Evolutionary conservation across 2,797 vertebrate species (phyloP), one percentile per base, ranked within the genome.

Genomic region (Sciaenops ocellatus): DNA sequence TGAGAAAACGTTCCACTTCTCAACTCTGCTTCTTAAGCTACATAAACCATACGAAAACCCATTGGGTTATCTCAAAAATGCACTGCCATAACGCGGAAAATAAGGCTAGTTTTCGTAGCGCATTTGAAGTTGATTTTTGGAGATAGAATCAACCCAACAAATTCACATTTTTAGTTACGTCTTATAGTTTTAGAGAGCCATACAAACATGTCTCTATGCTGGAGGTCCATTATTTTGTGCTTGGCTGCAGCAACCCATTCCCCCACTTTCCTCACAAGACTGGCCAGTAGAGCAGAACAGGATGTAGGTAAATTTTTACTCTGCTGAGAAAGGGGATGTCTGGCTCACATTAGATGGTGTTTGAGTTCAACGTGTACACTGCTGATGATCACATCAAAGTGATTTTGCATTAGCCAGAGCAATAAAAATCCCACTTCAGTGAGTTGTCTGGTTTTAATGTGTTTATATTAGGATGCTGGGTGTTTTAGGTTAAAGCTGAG

Each of bases 341-440:
- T 91, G 87, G 79, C 76, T 84, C 81, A 81, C 69, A 86, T 90
- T 86, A 87, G 69, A 74, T 4, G 65, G 65, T 69, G 76, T 83
- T 78, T 83, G 73, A 79, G 71, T 79, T 85, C 55, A 78, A 30
- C 16, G 3, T 56, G 60, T 50, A 52, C 26, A 50, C 54, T 54
- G 69, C 70, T 67, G 72, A 87, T 8, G 42, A 84, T 83, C 48
- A 86, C 87, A 84, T 93, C 90, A 93, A 92, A 93, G 90, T 74
- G 70, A 70, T 41, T 59, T 59, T 65, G 77, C 85, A 78, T 87
- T 79, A 79, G 78, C 75, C 75, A 76, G 56, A 80, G 83, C 73
- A 76, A 69, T 86, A 89, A 92, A 91, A 85, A 86, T 73, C 84
- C 84, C 87, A 91, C 91, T 92, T 89, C 83, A 85, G 62, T 88